These are phyloP conservation scores for Oryzias woworae DNA, from an alignment of 2,113 vertebrate genomes.

Conservation along the genomic window DNA sequence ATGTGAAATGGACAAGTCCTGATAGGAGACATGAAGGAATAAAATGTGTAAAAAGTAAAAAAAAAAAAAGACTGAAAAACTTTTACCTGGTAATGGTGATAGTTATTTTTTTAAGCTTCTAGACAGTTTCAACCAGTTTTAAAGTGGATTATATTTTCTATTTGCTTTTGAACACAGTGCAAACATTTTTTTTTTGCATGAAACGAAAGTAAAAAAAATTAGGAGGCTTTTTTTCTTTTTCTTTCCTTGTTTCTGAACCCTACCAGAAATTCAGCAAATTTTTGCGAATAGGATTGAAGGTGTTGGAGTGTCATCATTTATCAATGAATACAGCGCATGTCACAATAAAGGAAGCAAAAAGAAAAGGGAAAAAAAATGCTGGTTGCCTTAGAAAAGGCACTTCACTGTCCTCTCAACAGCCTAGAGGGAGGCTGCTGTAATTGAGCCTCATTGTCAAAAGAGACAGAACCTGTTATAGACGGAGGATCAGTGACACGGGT, in stretches of 20 bases:
- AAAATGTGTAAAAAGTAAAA: too few relatives aligned
- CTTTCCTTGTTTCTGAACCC: neutral
- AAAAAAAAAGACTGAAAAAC: too few relatives aligned
- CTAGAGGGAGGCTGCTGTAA: conserved; percentile 54
- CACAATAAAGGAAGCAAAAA: neutral
- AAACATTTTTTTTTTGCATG: too few relatives aligned
- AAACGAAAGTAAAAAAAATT: too few relatives aligned
- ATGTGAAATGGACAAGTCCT: too few relatives aligned
- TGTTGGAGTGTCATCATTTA: conserved; percentile 10
- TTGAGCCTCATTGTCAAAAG: conserved; percentile 57
- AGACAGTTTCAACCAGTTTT: too few relatives aligned
- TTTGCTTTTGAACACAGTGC: too few relatives aligned
- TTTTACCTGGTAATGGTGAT: too few relatives aligned
- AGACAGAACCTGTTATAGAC: conserved; percentile 62
- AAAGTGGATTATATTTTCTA: too few relatives aligned
- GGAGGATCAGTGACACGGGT: conserved; percentile 61
- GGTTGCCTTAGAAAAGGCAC: conserved; percentile 12
- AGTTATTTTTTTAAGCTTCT: too few relatives aligned
- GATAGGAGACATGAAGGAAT: too few relatives aligned
- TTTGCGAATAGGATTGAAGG: neutral
- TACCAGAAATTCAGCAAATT: conserved; percentile 12
- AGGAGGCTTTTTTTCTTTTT: neutral
- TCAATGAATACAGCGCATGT: conserved; percentile 6
- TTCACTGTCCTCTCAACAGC: conserved; percentile 14
- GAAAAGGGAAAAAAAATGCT: neutral